Conservation (phyloP, 2,113 vertebrate species). For the Mus pahari region DNA sequence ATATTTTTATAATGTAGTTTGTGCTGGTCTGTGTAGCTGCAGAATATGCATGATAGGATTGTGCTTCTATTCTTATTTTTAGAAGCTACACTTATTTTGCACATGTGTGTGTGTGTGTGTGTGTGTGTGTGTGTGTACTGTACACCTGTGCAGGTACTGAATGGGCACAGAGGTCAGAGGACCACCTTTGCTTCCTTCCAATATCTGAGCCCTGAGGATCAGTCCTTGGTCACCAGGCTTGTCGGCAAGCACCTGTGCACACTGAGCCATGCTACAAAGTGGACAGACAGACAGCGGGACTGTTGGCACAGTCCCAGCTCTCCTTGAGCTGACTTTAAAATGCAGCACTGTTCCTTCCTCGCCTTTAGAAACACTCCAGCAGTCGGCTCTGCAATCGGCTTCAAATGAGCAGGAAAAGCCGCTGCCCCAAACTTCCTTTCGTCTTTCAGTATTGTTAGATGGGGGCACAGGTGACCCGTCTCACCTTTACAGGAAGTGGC, state of each 20-base stretch:
- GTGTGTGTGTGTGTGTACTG: background rate
- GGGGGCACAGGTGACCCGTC: background rate
- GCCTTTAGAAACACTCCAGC: background rate
- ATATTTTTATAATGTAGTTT: background rate
- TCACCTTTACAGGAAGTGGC: constrained; percentile 32
- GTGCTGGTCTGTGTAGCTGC: background rate
- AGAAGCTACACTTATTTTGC: background rate
- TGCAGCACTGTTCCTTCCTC: background rate
- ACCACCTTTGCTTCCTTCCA: background rate
- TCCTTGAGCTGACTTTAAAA: constrained; percentile 1
- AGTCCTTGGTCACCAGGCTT: background rate
- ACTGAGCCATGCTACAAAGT: background rate
- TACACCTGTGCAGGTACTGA: background rate
- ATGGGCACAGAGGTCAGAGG: background rate
- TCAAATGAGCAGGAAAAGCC: background rate
- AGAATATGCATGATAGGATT: background rate
- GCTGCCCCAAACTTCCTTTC: background rate
- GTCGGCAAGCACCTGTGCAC: background rate
- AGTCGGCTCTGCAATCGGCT: background rate
- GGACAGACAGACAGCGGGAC: background rate
- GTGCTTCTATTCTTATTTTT: background rate
- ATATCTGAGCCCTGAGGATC: background rate
- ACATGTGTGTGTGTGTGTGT: background rate
- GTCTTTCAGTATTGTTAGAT: background rate
- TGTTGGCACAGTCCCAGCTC: background rate